These are phyloP conservation scores for Leptobrachium leishanense DNA, from an alignment of 2,113 vertebrate species.

Conservation along the genomic window DNA sequence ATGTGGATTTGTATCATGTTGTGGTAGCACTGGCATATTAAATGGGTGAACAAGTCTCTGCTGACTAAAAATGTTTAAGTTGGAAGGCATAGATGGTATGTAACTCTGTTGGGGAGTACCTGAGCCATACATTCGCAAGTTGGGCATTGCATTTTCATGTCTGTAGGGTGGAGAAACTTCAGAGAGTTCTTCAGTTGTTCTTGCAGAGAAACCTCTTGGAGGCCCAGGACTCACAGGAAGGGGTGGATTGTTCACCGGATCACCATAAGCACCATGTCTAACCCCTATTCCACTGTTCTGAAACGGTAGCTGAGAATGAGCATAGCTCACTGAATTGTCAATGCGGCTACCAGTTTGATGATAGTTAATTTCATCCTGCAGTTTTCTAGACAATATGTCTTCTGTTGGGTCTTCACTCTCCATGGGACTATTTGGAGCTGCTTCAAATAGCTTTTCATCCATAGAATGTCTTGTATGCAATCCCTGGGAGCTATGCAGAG, in stretches of 20 bases:
- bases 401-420: conserved; percentile 63
- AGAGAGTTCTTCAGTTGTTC: background rate
- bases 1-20: background rate
- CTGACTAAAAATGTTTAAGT: background rate
- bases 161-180: background rate
- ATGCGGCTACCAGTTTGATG: conserved; percentile 70
- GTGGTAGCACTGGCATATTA: background rate
- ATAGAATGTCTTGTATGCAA: conserved; percentile 24
- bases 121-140: background rate
- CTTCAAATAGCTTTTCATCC: conserved; percentile 55
- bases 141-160: background rate
- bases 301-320: background rate
- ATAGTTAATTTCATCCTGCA: conserved; percentile 80
- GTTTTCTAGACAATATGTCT: conserved; percentile 67
- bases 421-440: conserved; percentile 60
- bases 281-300: background rate
- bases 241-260: conserved; percentile 21
- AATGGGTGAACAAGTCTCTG: too few relatives aligned
- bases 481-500: conserved; percentile 79
- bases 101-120: too few relatives aligned
- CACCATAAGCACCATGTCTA: too few relatives aligned
- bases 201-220: background rate
- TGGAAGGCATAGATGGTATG: too few relatives aligned
- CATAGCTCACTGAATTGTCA: conserved; percentile 52
- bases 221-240: conserved; percentile 61